phyloP scores from a whole-genome alignment of 2,113 vertebrate species.

The Pseudorasbora parva region DNA sequence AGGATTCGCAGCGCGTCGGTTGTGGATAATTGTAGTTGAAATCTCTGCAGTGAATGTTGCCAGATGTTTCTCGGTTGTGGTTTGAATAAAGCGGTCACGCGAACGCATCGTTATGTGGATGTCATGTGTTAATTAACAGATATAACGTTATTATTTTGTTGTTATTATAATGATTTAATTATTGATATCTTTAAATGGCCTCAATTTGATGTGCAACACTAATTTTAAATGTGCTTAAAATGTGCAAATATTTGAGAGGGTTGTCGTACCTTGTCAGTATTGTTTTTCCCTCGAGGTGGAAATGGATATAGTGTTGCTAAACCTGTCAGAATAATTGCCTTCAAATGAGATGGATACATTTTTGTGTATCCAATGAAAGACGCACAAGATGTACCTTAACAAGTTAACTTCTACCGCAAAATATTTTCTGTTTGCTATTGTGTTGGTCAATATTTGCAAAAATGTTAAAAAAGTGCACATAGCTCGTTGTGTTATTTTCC shows the following conservation, averaged over 20 bases:
- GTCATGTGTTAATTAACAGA: conserved; percentile 6
- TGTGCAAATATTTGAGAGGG: background rate
- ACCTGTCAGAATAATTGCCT: background rate
- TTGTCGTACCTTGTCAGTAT: background rate
- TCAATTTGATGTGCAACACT: background rate
- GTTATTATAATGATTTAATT: background rate
- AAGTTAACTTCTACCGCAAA: background rate
- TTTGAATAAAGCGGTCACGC: background rate
- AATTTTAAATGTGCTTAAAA: background rate
- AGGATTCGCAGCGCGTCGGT: background rate
- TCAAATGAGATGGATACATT: background rate
- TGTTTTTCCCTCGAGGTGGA: background rate
- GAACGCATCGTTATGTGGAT: conserved; percentile 16
- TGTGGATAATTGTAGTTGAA: conserved; percentile 18
- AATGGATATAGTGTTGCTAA: background rate
- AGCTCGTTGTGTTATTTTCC: background rate
- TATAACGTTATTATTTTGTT: background rate
- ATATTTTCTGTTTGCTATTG: background rate
- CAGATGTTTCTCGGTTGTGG: conserved; percentile 29
- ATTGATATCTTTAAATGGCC: background rate
- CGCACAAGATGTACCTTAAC: background rate
- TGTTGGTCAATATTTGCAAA: background rate
- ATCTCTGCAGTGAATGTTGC: conserved; percentile 26
- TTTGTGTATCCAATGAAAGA: background rate
- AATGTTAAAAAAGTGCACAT: background rate